Evolutionary conservation across 2,888 invertebrate genomes (phyloP).

Genomic region (Sceliomorpha sp.): DNA sequence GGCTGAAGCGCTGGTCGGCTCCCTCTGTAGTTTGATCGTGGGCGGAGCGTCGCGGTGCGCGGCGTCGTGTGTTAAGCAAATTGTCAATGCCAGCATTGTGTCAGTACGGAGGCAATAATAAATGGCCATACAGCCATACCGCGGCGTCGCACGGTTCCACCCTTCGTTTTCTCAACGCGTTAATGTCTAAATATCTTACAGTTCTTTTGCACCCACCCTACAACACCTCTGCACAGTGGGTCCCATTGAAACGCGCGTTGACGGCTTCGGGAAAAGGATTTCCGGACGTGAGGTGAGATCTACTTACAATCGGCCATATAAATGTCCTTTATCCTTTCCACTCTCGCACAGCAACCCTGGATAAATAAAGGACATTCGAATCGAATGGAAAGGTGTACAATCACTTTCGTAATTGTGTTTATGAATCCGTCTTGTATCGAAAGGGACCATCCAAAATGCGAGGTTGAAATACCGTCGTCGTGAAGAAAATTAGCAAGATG

Average conservation of each 20-base stretch:
- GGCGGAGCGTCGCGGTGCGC: conserved; percentile 77
- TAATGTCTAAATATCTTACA: conserved; percentile 60
- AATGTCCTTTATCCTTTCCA: conserved; percentile 7
- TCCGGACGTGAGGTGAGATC: conserved; percentile 27
- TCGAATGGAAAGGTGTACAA: no score
- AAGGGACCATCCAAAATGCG: no score
- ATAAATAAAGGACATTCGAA: no score
- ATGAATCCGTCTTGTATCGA: no score
- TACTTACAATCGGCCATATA: conserved; percentile 9
- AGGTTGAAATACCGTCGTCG: no score
- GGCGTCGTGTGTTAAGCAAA: conserved; percentile 76
- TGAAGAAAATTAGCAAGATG: no score
- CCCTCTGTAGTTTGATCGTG: conserved; percentile 76
- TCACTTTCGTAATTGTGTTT: no score
- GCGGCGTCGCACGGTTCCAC: conserved; percentile 55
- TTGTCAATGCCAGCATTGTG: conserved; percentile 77
- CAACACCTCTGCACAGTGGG: conserved; percentile 49
- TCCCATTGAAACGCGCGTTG: conserved; percentile 29
- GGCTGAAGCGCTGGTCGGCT: conserved; percentile 59
- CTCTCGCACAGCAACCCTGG: background rate
- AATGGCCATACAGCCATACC: conserved; percentile 68
- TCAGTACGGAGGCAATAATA: conserved; percentile 68
- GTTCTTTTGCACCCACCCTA: conserved; percentile 48
- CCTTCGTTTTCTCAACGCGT: conserved; percentile 53
- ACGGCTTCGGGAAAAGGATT: conserved; percentile 26